Base-by-base conservation (phyloP, 2,888 invertebrate species). In the Phrixothrix hirtus region DNA sequence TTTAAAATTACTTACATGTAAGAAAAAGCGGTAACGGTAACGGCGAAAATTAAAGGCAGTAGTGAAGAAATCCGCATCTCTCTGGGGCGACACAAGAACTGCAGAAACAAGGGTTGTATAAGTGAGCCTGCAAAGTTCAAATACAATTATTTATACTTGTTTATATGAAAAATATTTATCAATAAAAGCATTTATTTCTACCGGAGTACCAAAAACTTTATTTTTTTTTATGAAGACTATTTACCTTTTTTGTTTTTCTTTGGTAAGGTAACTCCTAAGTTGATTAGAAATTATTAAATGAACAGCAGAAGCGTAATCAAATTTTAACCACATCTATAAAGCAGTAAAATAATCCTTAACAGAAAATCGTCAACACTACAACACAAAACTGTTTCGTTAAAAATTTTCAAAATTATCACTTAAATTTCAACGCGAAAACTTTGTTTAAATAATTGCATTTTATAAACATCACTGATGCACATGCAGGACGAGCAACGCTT, bases 61-160 rank as follows among this genome's bases (percentile, higher is more conserved):
- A 55, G 12, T 50, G 52, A 45, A 42, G 55, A 29, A 44, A 46
- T 45, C 49, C 52, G 43, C 58, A 58, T 58, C 34, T 48, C 52
- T 39, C 35, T 30, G 41, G 49, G 53, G 48, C 43, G 26, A 21
- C 38, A 21, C 30, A 43, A 53, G 47, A 34, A 37, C 31, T 31
- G 47, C 48, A 31, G 48, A 38, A 30, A 11, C 29, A 29, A 26
- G 31, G 34, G 34, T 30, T 30, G 13, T 46, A 43, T 10, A 21
- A 12, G 14, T 29, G 35, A 46, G 29, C 43, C 53, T 53, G 21
- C 2, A 44, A 39, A 27, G 12, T n/a, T n/a, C n/a, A n/a, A n/a
- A n/a, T n/a, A n/a, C n/a, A n/a, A n/a, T n/a, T n/a, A n/a, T n/a
- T n/a, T n/a, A n/a, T n/a, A 35, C 49, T 49, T 42, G 49, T 36